These are phyloP conservation scores for Zaprionus gabonicus DNA, from an alignment of 1,140 invertebrate genomes.

Conservation along the genomic window DNA sequence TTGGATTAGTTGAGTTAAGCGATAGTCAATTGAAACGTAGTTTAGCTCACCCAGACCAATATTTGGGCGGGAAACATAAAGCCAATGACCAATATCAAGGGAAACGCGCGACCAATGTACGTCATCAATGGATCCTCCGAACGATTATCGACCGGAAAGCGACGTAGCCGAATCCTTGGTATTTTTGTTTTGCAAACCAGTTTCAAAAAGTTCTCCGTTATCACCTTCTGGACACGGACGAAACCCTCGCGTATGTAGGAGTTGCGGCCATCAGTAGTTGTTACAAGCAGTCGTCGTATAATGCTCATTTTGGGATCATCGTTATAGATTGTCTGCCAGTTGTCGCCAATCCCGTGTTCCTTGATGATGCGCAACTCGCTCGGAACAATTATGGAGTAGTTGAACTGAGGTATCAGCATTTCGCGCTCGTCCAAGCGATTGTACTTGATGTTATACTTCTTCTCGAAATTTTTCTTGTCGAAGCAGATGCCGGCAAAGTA, in stretches of 20 bases:
- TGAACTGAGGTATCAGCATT: slow-evolving; percentile 13
- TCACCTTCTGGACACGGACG: slow-evolving; percentile 49
- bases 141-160: slow-evolving; percentile 51
- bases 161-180: slow-evolving; percentile 43
- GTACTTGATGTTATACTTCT: background rate
- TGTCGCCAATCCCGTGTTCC: slow-evolving; percentile 25
- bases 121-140: slow-evolving; percentile 39
- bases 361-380: slow-evolving; percentile 52
- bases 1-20: background rate
- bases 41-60: slow-evolving; percentile 46
- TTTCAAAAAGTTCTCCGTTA: slow-evolving; percentile 47
- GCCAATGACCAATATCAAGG: slow-evolving; percentile 52
- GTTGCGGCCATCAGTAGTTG: slow-evolving; percentile 39
- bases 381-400: slow-evolving; percentile 55
- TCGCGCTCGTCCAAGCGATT: background rate
- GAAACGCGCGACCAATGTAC: slow-evolving; percentile 24
- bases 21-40: background rate
- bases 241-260: slow-evolving; percentile 67
- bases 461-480: background rate
- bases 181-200: background rate
- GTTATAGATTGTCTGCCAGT: slow-evolving; percentile 59
- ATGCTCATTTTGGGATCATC: slow-evolving; percentile 36
- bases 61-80: slow-evolving; percentile 62
- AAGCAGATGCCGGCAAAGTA: slow-evolving; percentile 64
- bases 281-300: slow-evolving; percentile 20